These are phyloP conservation scores for Porites lobata DNA, from an alignment of 92 coral and sea anemone species.

Conservation along the genomic window DNA sequence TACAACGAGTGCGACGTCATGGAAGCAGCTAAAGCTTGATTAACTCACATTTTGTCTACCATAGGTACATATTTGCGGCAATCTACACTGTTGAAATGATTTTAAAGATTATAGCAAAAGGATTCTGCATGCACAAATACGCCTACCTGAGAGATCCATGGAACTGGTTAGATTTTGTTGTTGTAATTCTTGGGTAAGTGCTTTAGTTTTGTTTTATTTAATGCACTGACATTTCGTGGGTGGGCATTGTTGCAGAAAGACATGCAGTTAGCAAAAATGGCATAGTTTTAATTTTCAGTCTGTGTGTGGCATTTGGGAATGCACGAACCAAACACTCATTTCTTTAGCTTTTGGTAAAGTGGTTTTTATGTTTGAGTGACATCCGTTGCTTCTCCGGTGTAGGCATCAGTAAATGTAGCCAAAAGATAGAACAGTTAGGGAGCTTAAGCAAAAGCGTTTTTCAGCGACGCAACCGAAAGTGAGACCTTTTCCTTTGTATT, in stretches of 20 bases:
- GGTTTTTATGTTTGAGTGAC: too few relatives aligned
- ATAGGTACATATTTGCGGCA: conserved; percentile 96
- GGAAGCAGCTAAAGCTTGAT: too few relatives aligned
- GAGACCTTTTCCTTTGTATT: not conserved
- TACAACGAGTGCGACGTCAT: too few relatives aligned
- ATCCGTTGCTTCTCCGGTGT: too few relatives aligned
- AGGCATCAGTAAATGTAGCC: too few relatives aligned
- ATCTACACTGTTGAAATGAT: conserved; percentile 97
- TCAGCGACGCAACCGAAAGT: not conserved
- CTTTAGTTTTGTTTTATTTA: not conserved
- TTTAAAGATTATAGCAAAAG: conserved; percentile 91
- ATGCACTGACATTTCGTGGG: not conserved
- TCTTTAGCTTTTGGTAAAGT: too few relatives aligned
- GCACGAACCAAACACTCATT: too few relatives aligned
- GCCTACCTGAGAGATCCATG: conserved; percentile 98
- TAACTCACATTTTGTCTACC: not conserved
- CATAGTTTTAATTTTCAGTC: too few relatives aligned
- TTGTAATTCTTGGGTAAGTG: conserved; percentile 95
- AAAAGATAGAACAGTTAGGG: too few relatives aligned
- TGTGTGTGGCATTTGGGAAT: too few relatives aligned
- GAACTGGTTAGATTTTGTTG: conserved; percentile 98
- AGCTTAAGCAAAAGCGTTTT: too few relatives aligned
- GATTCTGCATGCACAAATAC: conserved; percentile 90
- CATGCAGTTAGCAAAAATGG: too few relatives aligned
- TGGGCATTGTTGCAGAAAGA: not conserved